Evolutionary conservation across 2,797 vertebrate genomes (phyloP), one percentile per base, ranked within the genome.

Genomic region (Danio choprae): DNA sequence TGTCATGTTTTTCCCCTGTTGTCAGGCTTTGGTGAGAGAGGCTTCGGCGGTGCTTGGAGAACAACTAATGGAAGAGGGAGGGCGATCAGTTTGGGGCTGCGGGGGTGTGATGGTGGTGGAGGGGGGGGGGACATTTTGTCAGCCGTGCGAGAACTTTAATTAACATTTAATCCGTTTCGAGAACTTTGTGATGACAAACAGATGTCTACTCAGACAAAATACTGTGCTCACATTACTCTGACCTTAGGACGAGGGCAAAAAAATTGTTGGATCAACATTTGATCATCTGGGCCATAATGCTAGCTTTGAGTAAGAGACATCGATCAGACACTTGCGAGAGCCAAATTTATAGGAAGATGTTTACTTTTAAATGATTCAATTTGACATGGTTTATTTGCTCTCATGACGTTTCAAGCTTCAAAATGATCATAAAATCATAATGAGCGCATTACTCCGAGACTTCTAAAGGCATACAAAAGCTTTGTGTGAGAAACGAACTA

Each of bases 171-270:
- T 91, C 84, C 84, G 78, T 84, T 82, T 55, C 16, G 75, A 88
- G 84, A 83, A 86, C 64, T 82, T 87, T 74, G 74, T 81, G 87
- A 93, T 92, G 90, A 91, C 89, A 90, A 93, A 89, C 92, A 94
- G 86, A 88, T 92, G 91, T 93, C 82, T 53, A 41, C 81, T 83
- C 81, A 85, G 77, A 89, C 83, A 82, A 80, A 87, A 83, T 36
- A 83, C 41, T 20, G 40, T 82, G 62, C 65, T 85, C 82, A 86
- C 84, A 83, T 92, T 89, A 91, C 68, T 68, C 64, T 85, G 84
- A 90, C 78, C 85, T 71, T 80, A 75, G n/a, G 67, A 83, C 40
- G 58, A 56, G 29, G 76, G 82, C 81, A 65, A 79, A 72, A 72
- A 53, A 58, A 53, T 50, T 60, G 70, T 55, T 51, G 62, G 68